These are phyloP conservation scores for Neomicropteryx cornuta DNA, from an alignment of 1,140 invertebrate genomes.

Conservation along the genomic window DNA sequence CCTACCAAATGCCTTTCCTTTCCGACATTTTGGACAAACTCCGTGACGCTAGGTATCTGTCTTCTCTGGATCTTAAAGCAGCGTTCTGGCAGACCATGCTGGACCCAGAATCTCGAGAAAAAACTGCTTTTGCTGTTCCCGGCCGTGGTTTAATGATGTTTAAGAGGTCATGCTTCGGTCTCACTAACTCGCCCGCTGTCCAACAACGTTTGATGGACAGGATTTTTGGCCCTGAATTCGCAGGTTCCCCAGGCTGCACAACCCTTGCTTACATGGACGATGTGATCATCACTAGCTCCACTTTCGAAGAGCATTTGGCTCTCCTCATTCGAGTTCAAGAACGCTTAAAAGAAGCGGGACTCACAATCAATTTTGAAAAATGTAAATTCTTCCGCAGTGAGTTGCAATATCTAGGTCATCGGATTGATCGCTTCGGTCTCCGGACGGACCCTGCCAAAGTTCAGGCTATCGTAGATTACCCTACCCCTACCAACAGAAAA, in stretches of 20 bases:
- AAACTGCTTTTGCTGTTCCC: constrained; percentile 16
- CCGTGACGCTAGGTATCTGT: constrained; percentile 16
- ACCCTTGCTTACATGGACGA: constrained; percentile 36
- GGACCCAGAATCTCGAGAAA: constrained; percentile 9
- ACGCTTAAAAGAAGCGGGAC: constrained; percentile 21
- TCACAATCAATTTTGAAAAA: constrained; percentile 35
- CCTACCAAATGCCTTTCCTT: too few relatives aligned
- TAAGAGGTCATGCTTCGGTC: constrained; percentile 12
- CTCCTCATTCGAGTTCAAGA: constrained; percentile 24
- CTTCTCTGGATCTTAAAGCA: constrained; percentile 20
- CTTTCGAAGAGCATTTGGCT: constrained; percentile 29
- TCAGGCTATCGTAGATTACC: constrained; percentile 11
- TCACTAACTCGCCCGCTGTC: constrained; percentile 9
- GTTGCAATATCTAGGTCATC: constrained; percentile 27
- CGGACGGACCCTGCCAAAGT: constrained; percentile 15
- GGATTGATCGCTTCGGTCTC: constrained; percentile 15
- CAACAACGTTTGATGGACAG: constrained; percentile 11
- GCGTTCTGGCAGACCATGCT: constrained; percentile 25
- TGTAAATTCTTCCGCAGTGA: constrained; percentile 26
- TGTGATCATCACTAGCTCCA: constrained; percentile 26
- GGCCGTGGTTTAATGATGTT: constrained; percentile 11
- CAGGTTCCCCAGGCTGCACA: too few relatives aligned
- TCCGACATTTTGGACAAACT: constrained; percentile 22
- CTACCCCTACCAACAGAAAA: constrained; percentile 7
- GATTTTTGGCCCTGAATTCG: constrained; percentile 14